These are phyloP conservation scores for Pseudochromis fuscus DNA, from an alignment of 2,797 vertebrate genomes.

Conservation along the genomic window DNA sequence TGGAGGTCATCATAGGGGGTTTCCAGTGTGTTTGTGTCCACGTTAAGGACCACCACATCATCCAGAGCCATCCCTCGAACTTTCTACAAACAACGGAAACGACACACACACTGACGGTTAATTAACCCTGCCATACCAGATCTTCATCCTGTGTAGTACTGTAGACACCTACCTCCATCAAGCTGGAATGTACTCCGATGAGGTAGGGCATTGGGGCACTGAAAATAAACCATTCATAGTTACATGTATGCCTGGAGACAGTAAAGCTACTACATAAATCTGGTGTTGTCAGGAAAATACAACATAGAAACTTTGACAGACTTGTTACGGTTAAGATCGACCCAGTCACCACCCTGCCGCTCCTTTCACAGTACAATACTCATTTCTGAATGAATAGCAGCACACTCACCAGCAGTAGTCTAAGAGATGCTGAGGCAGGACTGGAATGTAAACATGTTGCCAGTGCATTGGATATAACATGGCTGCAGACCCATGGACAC, in stretches of 20 bases:
- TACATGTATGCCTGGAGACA: not conserved
- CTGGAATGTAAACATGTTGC: constrained; percentile 99
- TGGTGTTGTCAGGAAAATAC: too few relatives aligned
- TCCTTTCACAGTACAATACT: too few relatives aligned
- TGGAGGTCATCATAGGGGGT: constrained; percentile 97
- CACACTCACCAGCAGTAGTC: constrained; percentile 97
- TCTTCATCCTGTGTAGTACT: not conserved
- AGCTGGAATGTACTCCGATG: constrained; percentile 97
- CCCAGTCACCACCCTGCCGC: too few relatives aligned
- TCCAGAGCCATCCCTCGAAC: constrained; percentile 95
- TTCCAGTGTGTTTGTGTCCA: constrained; percentile 97
- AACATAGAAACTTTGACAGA: too few relatives aligned
- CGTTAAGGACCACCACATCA: constrained; percentile 89
- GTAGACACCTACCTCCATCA: constrained; percentile 93
- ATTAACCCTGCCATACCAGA: too few relatives aligned
- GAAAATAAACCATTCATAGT: constrained; percentile 40
- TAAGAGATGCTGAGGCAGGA: constrained; percentile 94
- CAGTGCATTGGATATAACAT: constrained; percentile 99
- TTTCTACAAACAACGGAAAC: constrained; percentile 83
- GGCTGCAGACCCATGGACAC: constrained; percentile 95
- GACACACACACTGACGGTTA: constrained; percentile 5
- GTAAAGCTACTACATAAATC: too few relatives aligned
- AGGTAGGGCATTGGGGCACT: constrained; percentile 99
- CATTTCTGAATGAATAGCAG: not conserved
- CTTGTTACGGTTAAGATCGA: too few relatives aligned